phyloP scores from a whole-genome alignment of 2,888 invertebrate genomes.

The Linyphia triangularis region DNA sequence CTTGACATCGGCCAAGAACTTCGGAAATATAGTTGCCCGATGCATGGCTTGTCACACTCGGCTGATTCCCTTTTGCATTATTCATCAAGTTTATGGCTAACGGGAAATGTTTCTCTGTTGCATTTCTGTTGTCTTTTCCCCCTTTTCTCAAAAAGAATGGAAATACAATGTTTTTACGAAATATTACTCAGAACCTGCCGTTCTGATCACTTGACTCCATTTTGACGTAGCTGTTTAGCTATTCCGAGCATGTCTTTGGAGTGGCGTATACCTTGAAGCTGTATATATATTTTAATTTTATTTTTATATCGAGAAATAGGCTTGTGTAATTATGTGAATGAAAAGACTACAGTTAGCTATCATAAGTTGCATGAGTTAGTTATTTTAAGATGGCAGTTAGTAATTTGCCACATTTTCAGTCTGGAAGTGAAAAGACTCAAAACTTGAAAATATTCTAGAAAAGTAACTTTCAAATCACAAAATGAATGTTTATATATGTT shows the following conservation, averaged over 20 bases:
- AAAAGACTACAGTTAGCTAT: no score
- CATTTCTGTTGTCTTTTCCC: conserved; percentile 11
- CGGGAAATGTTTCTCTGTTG: conserved; percentile 37
- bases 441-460: no score
- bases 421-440: no score
- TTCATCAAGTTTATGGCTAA: conserved; percentile 44
- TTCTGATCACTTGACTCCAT: conserved; percentile 5
- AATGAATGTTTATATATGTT: no score
- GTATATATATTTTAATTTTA: no score
- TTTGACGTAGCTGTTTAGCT: conserved; percentile 15
- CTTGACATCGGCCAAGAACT: conserved; percentile 12
- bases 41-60: conserved; percentile 40
- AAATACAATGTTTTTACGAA: not conserved
- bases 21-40: conserved; percentile 33
- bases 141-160: not conserved
- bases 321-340: no score
- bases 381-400: no score
- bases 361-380: no score
- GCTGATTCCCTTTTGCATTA: conserved; percentile 42
- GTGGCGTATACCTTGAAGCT: conserved; percentile 9
- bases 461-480: no score
- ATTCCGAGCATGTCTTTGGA: conserved; percentile 10
- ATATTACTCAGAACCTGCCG: not conserved
- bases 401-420: no score
- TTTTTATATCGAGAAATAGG: no score